These are phyloP conservation scores for Cololabis saira DNA, from an alignment of 2,113 vertebrate species.

Conservation along the genomic window DNA sequence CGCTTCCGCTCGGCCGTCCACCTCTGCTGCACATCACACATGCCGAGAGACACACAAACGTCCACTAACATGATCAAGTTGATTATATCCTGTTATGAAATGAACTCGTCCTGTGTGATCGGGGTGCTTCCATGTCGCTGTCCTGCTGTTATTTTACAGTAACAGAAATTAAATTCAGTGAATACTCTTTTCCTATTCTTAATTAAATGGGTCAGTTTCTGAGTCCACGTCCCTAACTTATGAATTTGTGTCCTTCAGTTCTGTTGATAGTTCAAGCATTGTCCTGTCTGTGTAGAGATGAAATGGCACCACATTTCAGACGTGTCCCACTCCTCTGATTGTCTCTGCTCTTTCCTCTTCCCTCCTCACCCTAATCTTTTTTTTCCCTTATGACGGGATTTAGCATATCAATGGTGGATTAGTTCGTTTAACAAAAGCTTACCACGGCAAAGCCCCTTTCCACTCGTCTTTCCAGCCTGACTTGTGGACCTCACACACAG, in stretches of 20 bases:
- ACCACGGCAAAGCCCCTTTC: conserved; percentile 75
- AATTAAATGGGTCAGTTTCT: not conserved
- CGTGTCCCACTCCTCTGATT: not conserved
- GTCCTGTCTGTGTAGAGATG: no score
- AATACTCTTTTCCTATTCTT: no score
- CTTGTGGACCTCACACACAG: conserved; percentile 79
- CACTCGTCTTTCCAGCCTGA: conserved; percentile 74
- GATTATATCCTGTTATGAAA: no score
- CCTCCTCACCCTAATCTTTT: conserved; percentile 38
- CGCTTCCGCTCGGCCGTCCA: conserved; percentile 45
- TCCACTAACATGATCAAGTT: no score
- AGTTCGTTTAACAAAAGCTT: conserved; percentile 78
- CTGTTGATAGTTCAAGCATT: conserved; percentile 4
- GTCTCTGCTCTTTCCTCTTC: conserved; percentile 10
- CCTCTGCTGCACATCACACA: conserved; percentile 31
- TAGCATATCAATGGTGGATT: conserved; percentile 80
- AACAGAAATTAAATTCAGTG: no score
- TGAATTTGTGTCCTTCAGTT: conserved; percentile 38
- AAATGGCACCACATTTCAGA: conserved; percentile 37
- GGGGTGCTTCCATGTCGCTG: no score
- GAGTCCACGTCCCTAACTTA: not conserved
- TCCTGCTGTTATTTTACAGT: no score
- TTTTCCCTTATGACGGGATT: conserved; percentile 73
- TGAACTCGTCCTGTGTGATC: no score
- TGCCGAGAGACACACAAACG: no score